Evolutionary conservation across 2,888 invertebrate genomes (phyloP).

Genomic region (Dicycla oo): DNA sequence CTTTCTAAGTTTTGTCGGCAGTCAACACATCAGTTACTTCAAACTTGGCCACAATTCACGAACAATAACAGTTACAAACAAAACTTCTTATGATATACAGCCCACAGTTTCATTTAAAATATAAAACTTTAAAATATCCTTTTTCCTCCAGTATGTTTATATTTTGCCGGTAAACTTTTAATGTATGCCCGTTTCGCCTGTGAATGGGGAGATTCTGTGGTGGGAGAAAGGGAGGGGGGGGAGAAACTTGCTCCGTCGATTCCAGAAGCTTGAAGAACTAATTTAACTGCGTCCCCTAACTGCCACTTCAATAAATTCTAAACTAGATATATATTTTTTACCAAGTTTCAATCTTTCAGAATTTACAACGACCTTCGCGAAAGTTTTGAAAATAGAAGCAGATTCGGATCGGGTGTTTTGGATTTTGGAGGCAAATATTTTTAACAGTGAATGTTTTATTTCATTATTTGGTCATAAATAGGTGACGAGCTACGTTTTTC

Average conservation of each 20-base stretch:
- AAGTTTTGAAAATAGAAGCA: conserved; percentile 39
- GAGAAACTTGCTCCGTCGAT: conserved; percentile 86
- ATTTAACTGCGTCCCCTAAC: conserved; percentile 88
- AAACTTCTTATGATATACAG: conserved; percentile 61
- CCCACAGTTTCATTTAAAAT: conserved; percentile 63
- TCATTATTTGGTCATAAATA: neutral
- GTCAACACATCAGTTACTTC: conserved; percentile 49
- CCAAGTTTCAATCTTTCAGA: conserved; percentile 63
- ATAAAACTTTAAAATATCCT: conserved; percentile 62
- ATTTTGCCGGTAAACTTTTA: conserved; percentile 86
- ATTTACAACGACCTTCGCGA: conserved; percentile 47
- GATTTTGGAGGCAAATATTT: conserved; percentile 7
- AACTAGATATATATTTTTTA: conserved; percentile 73
- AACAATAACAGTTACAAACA: conserved; percentile 60
- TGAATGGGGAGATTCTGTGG: conserved; percentile 71
- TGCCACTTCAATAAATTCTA: conserved; percentile 87
- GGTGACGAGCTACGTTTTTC: neutral
- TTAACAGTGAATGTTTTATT: neutral
- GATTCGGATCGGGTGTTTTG: conserved; percentile 15
- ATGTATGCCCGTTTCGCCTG: conserved; percentile 85
- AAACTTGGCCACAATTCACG: conserved; percentile 52
- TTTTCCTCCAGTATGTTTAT: conserved; percentile 77
- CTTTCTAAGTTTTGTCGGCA: conserved; percentile 7
- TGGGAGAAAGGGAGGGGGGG: conserved; percentile 67
- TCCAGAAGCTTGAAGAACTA: conserved; percentile 88